phyloP scores from a whole-genome alignment of 1,140 invertebrate genomes.

The Aphelenchoides besseyi region DNA sequence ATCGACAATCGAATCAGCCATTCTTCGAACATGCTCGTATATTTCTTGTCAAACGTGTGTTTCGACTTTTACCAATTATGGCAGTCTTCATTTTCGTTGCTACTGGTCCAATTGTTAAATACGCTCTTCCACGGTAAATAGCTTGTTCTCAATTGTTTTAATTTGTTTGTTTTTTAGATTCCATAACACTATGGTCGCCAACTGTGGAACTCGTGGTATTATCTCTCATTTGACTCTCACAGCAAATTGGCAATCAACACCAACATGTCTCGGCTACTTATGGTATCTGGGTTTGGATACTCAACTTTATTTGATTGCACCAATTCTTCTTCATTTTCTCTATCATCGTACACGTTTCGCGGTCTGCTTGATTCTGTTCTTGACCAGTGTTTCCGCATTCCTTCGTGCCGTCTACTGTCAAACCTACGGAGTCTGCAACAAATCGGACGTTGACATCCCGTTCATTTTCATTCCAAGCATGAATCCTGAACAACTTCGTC shows the following conservation, averaged over 20 bases:
- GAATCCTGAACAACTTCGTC: constrained; percentile 18
- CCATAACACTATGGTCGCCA: constrained; percentile 52
- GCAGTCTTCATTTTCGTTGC: constrained; percentile 49
- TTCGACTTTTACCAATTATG: constrained; percentile 52
- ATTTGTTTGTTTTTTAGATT: constrained; percentile 38
- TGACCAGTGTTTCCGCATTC: constrained; percentile 39
- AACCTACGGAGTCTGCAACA: constrained; percentile 58
- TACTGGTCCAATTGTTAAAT: constrained; percentile 45
- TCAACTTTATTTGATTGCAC: constrained; percentile 57
- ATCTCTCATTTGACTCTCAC: constrained; percentile 50
- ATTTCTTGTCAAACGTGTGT: constrained; percentile 47
- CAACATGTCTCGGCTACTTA: constrained; percentile 60
- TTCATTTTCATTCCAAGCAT: constrained; percentile 54
- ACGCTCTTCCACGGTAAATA: constrained; percentile 46
- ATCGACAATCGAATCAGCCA: constrained; percentile 22
- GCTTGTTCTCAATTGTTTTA: background rate
- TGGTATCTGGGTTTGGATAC: constrained; percentile 61
- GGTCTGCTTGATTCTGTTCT: constrained; percentile 25
- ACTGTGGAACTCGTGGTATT: constrained; percentile 46
- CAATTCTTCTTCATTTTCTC: constrained; percentile 51
- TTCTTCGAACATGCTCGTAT: constrained; percentile 41
- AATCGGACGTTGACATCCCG: constrained; percentile 59
- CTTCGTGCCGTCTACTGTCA: constrained; percentile 52
- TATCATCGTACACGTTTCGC: constrained; percentile 30
- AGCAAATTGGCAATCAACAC: constrained; percentile 51